Evolutionary conservation across 1,140 invertebrate species (phyloP), one percentile per base, ranked within the genome.

Genomic region (Euborellia annulipes): DNA sequence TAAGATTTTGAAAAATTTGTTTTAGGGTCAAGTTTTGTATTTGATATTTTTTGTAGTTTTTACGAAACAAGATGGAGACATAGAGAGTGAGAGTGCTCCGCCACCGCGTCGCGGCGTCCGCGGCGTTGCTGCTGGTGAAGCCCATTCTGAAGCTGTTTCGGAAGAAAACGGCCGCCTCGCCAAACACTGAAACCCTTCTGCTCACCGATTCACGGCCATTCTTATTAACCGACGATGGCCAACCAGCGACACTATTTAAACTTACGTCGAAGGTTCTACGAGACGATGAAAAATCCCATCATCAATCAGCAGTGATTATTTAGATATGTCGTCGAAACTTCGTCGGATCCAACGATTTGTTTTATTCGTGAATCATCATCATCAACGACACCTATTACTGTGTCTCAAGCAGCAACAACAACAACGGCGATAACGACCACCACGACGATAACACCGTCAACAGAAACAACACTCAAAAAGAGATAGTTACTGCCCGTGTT

Each of bases 41-140:
- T 43, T 47, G 20, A 14, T 13, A 42, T 40, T 27, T 42, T 23
- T n/a, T n/a, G n/a, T n/a, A 58, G 56, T 58, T 48, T 58, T 58
- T 42, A 56, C 56, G 9, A 58, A 58, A 41, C 53, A 58, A 48
- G 56, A 56, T 16, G 50, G 51, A 9, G 56, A 58, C n/a, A 49
- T 47, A 3, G 56, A 58, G 42, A 54, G 51, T 36, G 53, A 58
- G 32, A 52, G 39, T 9, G 48, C 52, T 13, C 53, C 54, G 2
- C 54, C 54, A 2, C 44, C 23, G 4, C 23, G 23, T 6, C 23
- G 23, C 4, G 23, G 30, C 30, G 37, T 36, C 36, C 21, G n/a
- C n/a, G 18, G 19, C 39, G 30, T 43, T 8, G 7, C n/a, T n/a
- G 11, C 17, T 6, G 19, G 46, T 45, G 16, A 42, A 45, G 23